phyloP scores from a whole-genome alignment of 2,113 vertebrate genomes.

The Pelobates fuscus region DNA sequence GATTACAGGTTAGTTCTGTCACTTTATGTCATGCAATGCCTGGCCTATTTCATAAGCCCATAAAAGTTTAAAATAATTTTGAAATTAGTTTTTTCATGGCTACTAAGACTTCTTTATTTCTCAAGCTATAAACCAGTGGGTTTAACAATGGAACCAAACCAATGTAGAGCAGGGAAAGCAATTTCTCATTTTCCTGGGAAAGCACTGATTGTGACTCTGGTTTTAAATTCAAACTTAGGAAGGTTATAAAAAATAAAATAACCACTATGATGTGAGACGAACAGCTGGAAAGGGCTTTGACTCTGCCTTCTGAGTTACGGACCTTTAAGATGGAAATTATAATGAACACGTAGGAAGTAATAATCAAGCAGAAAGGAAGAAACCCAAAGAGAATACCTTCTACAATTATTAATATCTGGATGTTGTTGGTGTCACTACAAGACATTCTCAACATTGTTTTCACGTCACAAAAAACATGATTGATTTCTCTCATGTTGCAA shows the following conservation, averaged over 20 bases:
- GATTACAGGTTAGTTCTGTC: no score
- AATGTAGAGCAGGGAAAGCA: background rate
- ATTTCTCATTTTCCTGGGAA: background rate
- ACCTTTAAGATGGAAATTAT: conserved; percentile 30
- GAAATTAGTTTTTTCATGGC: conserved; percentile 3
- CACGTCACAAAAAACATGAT: conserved; percentile 45
- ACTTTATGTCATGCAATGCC: no score
- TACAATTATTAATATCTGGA: conserved; percentile 4
- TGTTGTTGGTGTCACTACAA: conserved; percentile 1
- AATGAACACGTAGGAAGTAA: conserved; percentile 33
- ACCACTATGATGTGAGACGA: conserved; percentile 2
- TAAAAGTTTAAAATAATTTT: background rate
- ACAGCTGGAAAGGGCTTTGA: conserved; percentile 42
- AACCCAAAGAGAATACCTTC: background rate
- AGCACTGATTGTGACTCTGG: background rate
- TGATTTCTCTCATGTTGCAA: conserved; percentile 19
- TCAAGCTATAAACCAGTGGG: conserved; percentile 5
- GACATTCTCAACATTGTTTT: conserved; percentile 6
- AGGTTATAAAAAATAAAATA: background rate
- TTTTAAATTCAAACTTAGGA: background rate
- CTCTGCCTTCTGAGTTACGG: conserved; percentile 13
- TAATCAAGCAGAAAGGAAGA: conserved; percentile 23
- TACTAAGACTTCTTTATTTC: conserved; percentile 9
- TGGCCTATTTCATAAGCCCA: no score
- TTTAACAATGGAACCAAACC: background rate